Evolutionary conservation across 2,113 vertebrate species (phyloP).

Genomic region (Laticauda colubrina): DNA sequence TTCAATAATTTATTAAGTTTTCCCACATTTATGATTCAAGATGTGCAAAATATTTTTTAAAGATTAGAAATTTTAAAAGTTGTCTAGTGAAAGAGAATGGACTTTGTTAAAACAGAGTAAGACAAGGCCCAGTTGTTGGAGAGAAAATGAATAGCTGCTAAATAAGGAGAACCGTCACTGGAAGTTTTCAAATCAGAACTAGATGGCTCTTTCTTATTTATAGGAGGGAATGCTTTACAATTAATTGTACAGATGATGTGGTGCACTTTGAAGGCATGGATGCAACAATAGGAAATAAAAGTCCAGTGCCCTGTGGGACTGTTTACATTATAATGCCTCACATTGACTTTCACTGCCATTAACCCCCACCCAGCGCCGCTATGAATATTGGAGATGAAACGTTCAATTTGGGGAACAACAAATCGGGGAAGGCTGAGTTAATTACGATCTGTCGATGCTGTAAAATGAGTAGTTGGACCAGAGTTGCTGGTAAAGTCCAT

Average conservation of each 20-base stretch:
- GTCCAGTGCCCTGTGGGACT: not conserved
- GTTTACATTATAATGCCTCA: not conserved
- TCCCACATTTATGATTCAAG: not conserved
- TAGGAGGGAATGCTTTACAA: not conserved
- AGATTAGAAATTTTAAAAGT: not conserved
- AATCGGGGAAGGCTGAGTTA: not conserved
- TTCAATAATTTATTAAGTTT: not conserved
- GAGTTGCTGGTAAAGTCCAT: not conserved
- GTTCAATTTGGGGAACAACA: not conserved
- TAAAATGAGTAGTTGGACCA: not conserved
- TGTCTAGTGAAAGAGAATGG: not conserved
- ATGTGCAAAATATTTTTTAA: not conserved
- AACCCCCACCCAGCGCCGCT: not conserved
- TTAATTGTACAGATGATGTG: not conserved
- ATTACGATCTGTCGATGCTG: not conserved
- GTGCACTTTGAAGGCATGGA: not conserved
- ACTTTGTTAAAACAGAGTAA: not conserved
- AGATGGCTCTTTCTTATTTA: not conserved
- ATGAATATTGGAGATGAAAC: not conserved
- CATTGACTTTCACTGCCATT: not conserved
- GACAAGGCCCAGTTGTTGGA: not conserved
- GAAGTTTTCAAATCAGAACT: not conserved
- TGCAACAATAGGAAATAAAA: not conserved
- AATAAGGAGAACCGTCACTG: not conserved
- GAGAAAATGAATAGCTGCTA: not conserved